Evolutionary conservation across 1,140 invertebrate species (phyloP), one percentile per base, ranked within the genome.

Genomic region (Cryptotermes secundus): DNA sequence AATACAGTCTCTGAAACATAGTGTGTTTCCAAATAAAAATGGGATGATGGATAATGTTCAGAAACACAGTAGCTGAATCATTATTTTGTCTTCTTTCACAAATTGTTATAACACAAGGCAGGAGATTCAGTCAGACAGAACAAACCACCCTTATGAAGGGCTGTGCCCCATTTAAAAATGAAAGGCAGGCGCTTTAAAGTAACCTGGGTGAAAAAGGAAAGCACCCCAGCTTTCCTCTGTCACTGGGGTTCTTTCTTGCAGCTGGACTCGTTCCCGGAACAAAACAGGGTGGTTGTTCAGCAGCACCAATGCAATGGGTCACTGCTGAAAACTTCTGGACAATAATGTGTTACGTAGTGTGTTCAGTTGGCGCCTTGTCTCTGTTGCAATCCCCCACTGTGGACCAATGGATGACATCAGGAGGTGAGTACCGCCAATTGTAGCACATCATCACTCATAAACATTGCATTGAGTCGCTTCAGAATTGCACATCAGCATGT

Each of bases 321-420:
- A 83, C 38, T 80, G 81, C 79, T 59, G 35, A 79, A 65, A 81
- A 19, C 38, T 49, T 31, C 42, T 34, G 1, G n/a, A 31, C 42
- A 59, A 49, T 38, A 49, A 53, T 49, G 59, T 80, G 83, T 83
- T 85, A 81, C 45, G 80, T 85, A 79, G 86, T 85, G 42, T 83
- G 81, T 59, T 85, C 85, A 86, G 59, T 72, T 86, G 85, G 85
- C 87, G 87, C 83, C 80, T 87, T 85, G 87, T 87, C 79, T 84
- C 86, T 80, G 36, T 85, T 81, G 84, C 31, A 79, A 79, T 80
- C 80, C 38, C 81, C 81, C 45, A 84, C 86, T 90, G 89, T 89
- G 89, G 86, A 89, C 89, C 16, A 87, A 89, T 89, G 89, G 89
- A 89, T 88, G 86, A 87, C 83, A 87, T 87, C 86, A 87, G 88